Evolutionary conservation across 2,113 vertebrate genomes (phyloP), one percentile per base, ranked within the genome.

Genomic region (Neolamprologus sp.): DNA sequence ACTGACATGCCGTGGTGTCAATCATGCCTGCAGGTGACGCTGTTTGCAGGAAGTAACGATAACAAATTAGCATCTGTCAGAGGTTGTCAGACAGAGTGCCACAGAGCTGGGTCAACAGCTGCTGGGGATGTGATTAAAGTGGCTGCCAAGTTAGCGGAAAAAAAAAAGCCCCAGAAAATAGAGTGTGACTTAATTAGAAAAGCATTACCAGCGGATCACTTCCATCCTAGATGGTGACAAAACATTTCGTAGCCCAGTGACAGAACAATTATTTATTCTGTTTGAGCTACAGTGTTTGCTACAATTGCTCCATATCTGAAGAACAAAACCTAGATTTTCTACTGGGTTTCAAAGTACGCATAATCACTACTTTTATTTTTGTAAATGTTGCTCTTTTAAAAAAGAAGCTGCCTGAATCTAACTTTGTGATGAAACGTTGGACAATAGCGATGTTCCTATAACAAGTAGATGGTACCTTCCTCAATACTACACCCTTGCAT

Each of bases 21-120:
- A 85, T 91, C 86, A 85, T 87, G 85, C 86, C 92, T 88, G 23
- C 87, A 88, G 91, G 92, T 92, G 88, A 90, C 35, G 80, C 87
- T 71, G 82, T 85, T 91, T 45, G 80, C 57, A 9, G 87, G 40
- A 85, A 83, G 37, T 26, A 63, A 73, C 11, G 83, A 89, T 80
- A 89, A 91, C 87, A 84, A 94, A 93, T 95, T 91, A 91, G 90
- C 93, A 89, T 91, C 89, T 93, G 94, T 91, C 92, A 93, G 87
- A 87, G 78, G 75, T 88, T 88, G 90, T 92, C 93, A 91, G 80
- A 88, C 75, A 12, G 58, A 86, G 71, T 42, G 53, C 83, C 81
- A 86, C 85, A 47, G 81, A 83, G 79, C 71, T 86, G 85, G 93
- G 89, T 92, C 92, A 94, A 88, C 88, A 91, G 92, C 93, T 94